Evolutionary conservation across 2,113 vertebrate genomes (phyloP), one percentile per base, ranked within the genome.

Genomic region (Xiphophorus maculatus): DNA sequence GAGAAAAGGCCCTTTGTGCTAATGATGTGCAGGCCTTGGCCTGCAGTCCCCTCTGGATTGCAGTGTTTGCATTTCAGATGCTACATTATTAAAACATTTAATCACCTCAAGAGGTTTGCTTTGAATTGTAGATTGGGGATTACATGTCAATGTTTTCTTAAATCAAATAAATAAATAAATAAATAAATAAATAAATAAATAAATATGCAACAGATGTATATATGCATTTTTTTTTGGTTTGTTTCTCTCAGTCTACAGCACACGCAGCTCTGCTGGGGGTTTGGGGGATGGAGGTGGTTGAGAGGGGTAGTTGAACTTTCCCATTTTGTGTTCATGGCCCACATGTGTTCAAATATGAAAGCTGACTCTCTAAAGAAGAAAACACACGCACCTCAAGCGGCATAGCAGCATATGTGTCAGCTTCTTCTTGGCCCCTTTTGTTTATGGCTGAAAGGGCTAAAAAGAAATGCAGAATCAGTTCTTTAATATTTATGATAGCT

Each of bases 401-500:
- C 82, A 81, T 89, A 80, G 77, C 80, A 81, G 81, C 85, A 70
- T 80, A 88, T 86, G 87, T 85, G 84, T 75, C 87, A 80, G 81
- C 74, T 88, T 61, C 74, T 88, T 61, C 90, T 84, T 81, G 76
- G 80, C 70, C 81, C 81, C 86, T 88, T 88, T 89, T 86, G 91
- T 90, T 88, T 80, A 90, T 93, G 66, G 65, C 76, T 13, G 71
- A 63, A 74, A 83, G 87, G 81, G 84, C 42, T 63, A 37, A 37
- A 37, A 35, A 42, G 81, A 88, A 92, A 93, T 87, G 87, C 81
- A 80, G 90, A 89, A 85, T 80, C 75, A 48, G n/a, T 1, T 4
- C 84, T 87, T 89, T 83, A 90, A 92, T 93, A 92, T 93, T 91
- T 86, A 90, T 93, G 81, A 89, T 75, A 64, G 77, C 72, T 75